These are phyloP conservation scores for Tanypteryx hageni DNA, from an alignment of 2,888 invertebrate genomes.

Conservation along the genomic window DNA sequence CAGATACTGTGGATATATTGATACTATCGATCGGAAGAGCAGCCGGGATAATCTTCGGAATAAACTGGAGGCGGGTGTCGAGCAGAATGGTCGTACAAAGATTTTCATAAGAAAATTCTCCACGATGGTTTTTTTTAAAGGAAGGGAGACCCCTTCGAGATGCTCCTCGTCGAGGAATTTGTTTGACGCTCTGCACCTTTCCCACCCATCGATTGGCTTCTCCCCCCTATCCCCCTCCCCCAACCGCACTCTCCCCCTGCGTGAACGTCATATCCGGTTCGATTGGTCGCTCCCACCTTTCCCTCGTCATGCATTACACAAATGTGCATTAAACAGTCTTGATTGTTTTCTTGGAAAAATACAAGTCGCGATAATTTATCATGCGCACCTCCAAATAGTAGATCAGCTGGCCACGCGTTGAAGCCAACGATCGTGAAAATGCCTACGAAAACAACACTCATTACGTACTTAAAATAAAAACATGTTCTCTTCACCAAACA, in stretches of 20 bases:
- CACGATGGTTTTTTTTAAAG: background rate
- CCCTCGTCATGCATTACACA: too few species aligned
- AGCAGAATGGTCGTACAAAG: background rate
- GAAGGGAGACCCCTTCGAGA: background rate
- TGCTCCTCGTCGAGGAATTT: background rate
- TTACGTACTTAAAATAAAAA: too few species aligned
- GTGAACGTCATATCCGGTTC: background rate
- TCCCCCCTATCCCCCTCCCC: background rate
- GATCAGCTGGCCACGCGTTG: too few species aligned
- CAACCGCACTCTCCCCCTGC: background rate
- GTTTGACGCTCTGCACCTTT: background rate
- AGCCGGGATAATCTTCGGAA: background rate
- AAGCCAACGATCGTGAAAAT: too few species aligned
- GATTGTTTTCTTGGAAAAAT: too few species aligned
- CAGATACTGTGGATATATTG: background rate
- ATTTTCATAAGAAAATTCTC: background rate
- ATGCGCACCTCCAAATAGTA: too few species aligned
- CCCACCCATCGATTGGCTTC: background rate
- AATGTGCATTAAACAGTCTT: too few species aligned
- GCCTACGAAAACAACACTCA: too few species aligned
- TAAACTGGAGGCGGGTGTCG: background rate
- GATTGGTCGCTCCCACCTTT: background rate
- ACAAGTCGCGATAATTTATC: too few species aligned
- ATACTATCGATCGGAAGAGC: background rate
- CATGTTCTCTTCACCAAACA: too few species aligned